Evolutionary conservation across 2,888 invertebrate genomes (phyloP), one percentile per base, ranked within the genome.

Genomic region (Seira musarum): DNA sequence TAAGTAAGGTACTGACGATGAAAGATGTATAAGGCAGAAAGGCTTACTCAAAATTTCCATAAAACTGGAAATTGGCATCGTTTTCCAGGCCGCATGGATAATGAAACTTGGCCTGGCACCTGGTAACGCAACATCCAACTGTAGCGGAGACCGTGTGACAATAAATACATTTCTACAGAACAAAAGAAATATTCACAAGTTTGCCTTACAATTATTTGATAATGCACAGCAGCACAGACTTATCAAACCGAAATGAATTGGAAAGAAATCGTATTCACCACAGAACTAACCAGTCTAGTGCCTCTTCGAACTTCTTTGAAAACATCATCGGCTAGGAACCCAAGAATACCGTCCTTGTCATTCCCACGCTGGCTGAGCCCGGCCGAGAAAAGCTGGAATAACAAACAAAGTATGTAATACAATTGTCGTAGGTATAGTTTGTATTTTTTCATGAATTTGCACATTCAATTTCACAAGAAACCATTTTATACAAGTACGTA

Each of bases 291-390:
- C 46, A 94, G 90, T 87, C 90, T 90, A 67, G 90, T 90, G 61
- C 93, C 92, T 82, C 95, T 90, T n/a, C 89, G 89, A 0, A 92
- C 87, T 89, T 96, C 96, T 24, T 90, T 90, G 13, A 89, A 83
- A 21, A 96, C 95, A 88, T 96, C 96, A 0, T 88, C 87, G 0
- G 91, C 89, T 40, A 94, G 87, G 88, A 96, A 96, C 0, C 95
- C 94, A 82, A 93, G 90, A 25, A 96, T 92, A 0, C 94, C 95
- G 73, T 93, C 91, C 2, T 91, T 88, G 80, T 94, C 94, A 5
- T 88, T 88, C 0, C 93, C 94, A 82, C 91, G 92, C 87, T 95
- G 95, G 57, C 91, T 88, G 86, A 95, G 89, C 76, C 92, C 93
- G 3, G 93, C 93, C 0, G 94, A 93, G 63, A 95, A 88, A 13